Conservation (phyloP, 2,888 invertebrate species). For the Meteorus cinctellus region DNA sequence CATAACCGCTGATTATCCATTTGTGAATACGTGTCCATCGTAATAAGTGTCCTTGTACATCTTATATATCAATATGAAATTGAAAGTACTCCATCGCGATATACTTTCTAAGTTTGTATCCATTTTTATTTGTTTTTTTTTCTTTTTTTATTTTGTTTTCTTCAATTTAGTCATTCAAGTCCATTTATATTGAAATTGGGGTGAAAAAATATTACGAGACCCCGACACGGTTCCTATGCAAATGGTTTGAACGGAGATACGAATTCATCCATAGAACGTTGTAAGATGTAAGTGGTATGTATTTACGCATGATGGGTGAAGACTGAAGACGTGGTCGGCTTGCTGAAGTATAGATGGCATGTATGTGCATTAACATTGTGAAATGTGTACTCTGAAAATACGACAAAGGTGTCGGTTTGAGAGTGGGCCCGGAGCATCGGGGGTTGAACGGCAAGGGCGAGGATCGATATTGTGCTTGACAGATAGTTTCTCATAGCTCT, state of each 20-base stretch:
- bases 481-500: conserved; percentile 73
- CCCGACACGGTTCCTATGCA: conserved; percentile 47
- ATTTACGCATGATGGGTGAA: conserved; percentile 49
- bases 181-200: conserved; percentile 41
- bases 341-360: conserved; percentile 24
- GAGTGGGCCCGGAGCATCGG: conserved; percentile 57
- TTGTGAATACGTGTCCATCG: too few species aligned
- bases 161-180: conserved; percentile 2
- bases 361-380: conserved; percentile 6
- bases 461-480: conserved; percentile 74
- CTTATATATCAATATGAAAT: too few species aligned
- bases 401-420: conserved; percentile 34
- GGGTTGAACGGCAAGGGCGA: conserved; percentile 68
- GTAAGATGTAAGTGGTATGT: conserved; percentile 36
- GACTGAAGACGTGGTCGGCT: conserved; percentile 33
- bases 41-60: not conserved
- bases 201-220: conserved; percentile 46
- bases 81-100: too few species aligned
- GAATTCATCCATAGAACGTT: conserved; percentile 42
- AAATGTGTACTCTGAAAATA: conserved; percentile 18
- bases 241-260: conserved; percentile 41
- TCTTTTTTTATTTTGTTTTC: not conserved
- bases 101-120: not conserved
- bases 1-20: too few species aligned
- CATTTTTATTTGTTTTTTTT: conserved; percentile 6